Base-by-base conservation (phyloP, 30 jellyfish, hydroid and myxozoan genomes). In the Aurelia sp. region DNA sequence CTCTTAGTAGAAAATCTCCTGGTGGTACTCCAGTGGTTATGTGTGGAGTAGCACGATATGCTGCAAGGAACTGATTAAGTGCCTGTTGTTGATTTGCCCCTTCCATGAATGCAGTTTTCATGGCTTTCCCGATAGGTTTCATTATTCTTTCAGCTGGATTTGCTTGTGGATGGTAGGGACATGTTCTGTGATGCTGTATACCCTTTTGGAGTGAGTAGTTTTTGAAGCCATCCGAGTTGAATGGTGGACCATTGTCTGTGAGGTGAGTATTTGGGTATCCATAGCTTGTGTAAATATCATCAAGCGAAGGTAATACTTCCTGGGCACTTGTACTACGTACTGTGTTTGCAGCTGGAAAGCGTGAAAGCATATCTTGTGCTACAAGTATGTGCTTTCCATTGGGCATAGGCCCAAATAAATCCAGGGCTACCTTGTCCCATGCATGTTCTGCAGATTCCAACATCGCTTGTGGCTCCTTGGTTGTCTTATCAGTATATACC, bases 321-420 rank as follows among this genome's bases (percentile, higher is more conserved):
- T 62, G 27, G 41, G 90, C 90, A 44, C 75, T 80, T 17, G 94
- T 84, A 33, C 58, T 44, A 35, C 63, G 66, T 61, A 84, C 94
- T 27, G 64, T 62, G 63, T 84, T 72, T 60, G 94, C 89, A 60
- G 87, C 88, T 22, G 88, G 88, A 64, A 30, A 84, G 3, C 88
- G 60, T 22, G 91, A 9, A 62, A 52, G 66, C 76, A 50, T 8
- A 19, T 81, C 74, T 73, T 84, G 94, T 20, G 64, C 94, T 44
- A 73, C 94, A 62, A 84, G 65, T 8, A 84, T 86, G 59, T 76
- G 96, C 16, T 47, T 47, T 44, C 68, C 76, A 73, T 51, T 67
- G 9, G 96, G 96, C 84, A 86, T 65, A 9, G 96, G 96, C 63
- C 96, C 86, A 72, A 72, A 84, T 27, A 84, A 65, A 57, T 73